Conservation (phyloP, 2,113 vertebrate genomes). For the Trachemys scripta region DNA sequence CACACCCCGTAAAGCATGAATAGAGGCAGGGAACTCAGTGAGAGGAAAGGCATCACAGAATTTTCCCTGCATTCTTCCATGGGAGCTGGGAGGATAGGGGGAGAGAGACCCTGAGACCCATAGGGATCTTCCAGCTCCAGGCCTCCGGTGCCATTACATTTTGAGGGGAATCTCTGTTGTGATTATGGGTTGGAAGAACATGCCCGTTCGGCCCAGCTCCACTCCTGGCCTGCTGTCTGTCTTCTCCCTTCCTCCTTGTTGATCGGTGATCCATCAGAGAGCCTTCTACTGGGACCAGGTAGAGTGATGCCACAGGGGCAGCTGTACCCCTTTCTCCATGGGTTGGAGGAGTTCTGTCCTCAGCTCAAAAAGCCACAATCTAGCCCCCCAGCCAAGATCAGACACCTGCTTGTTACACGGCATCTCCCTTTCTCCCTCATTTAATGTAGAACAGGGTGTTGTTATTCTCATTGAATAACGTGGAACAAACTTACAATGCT, state of each 20-base stretch:
- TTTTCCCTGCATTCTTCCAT: background rate
- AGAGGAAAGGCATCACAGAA: background rate
- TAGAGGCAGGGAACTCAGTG: background rate
- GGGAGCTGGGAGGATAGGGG: background rate
- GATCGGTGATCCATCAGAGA: background rate
- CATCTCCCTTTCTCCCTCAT: background rate
- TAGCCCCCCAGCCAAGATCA: background rate
- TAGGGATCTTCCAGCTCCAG: accelerated
- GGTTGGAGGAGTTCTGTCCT: accelerated
- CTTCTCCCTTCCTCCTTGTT: background rate
- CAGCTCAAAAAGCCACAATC: accelerated
- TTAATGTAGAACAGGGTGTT: background rate
- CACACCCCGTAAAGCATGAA: too few relatives aligned
- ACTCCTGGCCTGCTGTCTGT: accelerated
- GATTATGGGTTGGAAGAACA: accelerated
- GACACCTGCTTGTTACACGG: background rate
- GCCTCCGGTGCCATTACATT: accelerated
- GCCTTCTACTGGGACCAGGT: background rate
- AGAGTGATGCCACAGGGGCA: background rate
- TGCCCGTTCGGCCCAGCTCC: accelerated
- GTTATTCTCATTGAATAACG: constrained; percentile 16
- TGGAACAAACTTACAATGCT: constrained; percentile 58
- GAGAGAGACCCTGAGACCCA: accelerated
- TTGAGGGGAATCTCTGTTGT: accelerated
- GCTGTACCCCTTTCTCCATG: accelerated